Conservation (phyloP, 1,140 invertebrate species). For the Drosophila chauvacae region DNA sequence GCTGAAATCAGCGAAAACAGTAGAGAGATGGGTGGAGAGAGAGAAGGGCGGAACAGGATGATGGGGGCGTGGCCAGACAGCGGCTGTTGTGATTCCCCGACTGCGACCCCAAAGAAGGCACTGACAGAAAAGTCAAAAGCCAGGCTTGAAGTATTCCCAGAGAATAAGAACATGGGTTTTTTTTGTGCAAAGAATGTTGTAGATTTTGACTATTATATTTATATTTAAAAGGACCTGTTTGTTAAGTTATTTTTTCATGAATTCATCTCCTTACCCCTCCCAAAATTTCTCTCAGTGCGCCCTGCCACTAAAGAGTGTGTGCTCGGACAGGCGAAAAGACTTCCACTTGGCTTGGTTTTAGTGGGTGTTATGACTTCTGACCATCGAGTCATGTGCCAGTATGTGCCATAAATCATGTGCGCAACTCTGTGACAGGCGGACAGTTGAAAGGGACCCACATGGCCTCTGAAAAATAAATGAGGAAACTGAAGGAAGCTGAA, state of each 20-base stretch:
- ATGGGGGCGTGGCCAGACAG: slow-evolving; percentile 63
- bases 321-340: slow-evolving; percentile 38
- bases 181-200: too few relatives aligned
- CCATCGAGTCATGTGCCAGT: slow-evolving; percentile 44
- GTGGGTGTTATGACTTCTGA: slow-evolving; percentile 63
- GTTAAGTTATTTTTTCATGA: not conserved
- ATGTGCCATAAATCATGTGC: slow-evolving; percentile 71
- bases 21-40: not conserved
- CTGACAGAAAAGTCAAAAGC: slow-evolving; percentile 1
- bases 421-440: slow-evolving; percentile 52
- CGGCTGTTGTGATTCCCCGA: slow-evolving; percentile 72
- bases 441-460: slow-evolving; percentile 7
- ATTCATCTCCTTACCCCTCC: too few relatives aligned
- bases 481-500: slow-evolving; percentile 13
- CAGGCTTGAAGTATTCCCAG: too few relatives aligned
- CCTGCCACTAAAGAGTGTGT: slow-evolving; percentile 45
- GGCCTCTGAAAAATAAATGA: slow-evolving; percentile 21
- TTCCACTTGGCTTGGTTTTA: slow-evolving; percentile 67
- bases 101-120: slow-evolving; percentile 9
- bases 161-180: too few relatives aligned
- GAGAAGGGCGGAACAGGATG: slow-evolving; percentile 16
- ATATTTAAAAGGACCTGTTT: too few relatives aligned
- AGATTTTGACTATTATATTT: too few relatives aligned
- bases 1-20: slow-evolving; percentile 1
- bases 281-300: slow-evolving; percentile 9